phyloP scores from a whole-genome alignment of 2,113 vertebrate species.

The Cyphomyrus discorhynchus region DNA sequence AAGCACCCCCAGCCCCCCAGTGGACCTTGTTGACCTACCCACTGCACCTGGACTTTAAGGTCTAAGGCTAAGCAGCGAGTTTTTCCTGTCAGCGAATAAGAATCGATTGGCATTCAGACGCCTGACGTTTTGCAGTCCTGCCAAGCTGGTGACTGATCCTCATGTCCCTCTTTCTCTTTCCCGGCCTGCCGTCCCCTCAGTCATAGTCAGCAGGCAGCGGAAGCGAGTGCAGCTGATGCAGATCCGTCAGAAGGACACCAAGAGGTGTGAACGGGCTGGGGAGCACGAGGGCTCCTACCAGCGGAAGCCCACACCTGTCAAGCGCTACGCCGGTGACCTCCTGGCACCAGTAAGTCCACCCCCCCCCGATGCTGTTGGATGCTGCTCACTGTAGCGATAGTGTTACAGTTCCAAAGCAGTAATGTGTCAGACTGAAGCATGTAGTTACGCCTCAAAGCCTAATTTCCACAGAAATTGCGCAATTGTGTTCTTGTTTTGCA shows the following conservation, averaged over 20 bases:
- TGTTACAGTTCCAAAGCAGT: neutral
- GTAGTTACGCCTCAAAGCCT: neutral
- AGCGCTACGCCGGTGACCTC: slow-evolving; percentile 74
- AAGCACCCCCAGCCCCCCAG: neutral
- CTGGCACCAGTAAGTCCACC: slow-evolving; percentile 74
- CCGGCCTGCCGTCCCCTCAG: slow-evolving; percentile 40
- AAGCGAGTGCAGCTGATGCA: slow-evolving; percentile 76
- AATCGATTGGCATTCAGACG: neutral
- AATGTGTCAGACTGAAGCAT: neutral
- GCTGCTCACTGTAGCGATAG: neutral
- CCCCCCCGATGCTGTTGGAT: slow-evolving; percentile 31
- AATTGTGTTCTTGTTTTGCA: neutral
- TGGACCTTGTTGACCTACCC: neutral
- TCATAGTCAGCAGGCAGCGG: slow-evolving; percentile 68
- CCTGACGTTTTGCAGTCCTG: neutral
- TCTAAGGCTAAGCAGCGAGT: neutral
- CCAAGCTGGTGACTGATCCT: neutral
- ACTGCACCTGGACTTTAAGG: neutral
- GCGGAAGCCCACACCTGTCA: slow-evolving; percentile 62
- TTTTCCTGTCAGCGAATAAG: neutral
- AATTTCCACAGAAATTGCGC: neutral
- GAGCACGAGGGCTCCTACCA: slow-evolving; percentile 68
- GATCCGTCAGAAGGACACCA: slow-evolving; percentile 72
- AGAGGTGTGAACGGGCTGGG: slow-evolving; percentile 64
- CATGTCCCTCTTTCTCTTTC: neutral